These are phyloP conservation scores for Drosophila setosimentum DNA, from an alignment of 2,888 invertebrate genomes.

Conservation along the genomic window DNA sequence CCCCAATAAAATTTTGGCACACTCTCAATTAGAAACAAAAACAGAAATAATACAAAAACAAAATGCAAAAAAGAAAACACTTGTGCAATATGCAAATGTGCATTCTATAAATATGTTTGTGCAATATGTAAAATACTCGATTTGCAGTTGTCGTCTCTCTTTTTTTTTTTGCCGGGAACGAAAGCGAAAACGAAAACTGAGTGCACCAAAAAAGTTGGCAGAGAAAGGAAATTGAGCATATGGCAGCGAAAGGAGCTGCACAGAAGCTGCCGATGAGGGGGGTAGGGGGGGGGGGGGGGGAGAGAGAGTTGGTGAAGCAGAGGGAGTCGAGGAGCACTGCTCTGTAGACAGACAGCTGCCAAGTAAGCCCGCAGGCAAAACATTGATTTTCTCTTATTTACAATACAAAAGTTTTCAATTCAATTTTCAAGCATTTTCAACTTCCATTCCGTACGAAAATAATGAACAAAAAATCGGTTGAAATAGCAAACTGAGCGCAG, in stretches of 20 bases:
- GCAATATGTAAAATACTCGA: constrained; percentile 48
- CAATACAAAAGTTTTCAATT: constrained; percentile 65
- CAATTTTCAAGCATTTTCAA: constrained; percentile 51
- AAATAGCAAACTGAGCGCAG: constrained; percentile 59
- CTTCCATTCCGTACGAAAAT: constrained; percentile 23
- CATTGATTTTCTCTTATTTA: constrained; percentile 55
- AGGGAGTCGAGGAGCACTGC: neutral
- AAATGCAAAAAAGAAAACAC: constrained; percentile 9
- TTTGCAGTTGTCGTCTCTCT: constrained; percentile 45
- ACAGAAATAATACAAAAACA: constrained; percentile 3
- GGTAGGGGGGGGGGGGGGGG: constrained; percentile 3
- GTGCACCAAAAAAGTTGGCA: constrained; percentile 23
- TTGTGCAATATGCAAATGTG: constrained; percentile 51
- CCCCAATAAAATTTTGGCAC: constrained; percentile 62
- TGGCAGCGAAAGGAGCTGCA: constrained; percentile 13
- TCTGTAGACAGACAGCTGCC: constrained; percentile 12
- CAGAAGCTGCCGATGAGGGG: constrained; percentile 15
- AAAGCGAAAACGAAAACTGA: constrained; percentile 55
- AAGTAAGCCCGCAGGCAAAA: constrained; percentile 39
- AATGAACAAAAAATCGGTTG: constrained; percentile 33
- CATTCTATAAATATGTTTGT: constrained; percentile 73
- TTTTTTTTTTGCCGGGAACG: constrained; percentile 27
- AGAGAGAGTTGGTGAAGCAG: neutral
- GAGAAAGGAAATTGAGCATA: constrained; percentile 44
- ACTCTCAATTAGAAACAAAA: constrained; percentile 48